Evolutionary conservation across 2,888 invertebrate species (phyloP).

Genomic region (Apodemia duryi): DNA sequence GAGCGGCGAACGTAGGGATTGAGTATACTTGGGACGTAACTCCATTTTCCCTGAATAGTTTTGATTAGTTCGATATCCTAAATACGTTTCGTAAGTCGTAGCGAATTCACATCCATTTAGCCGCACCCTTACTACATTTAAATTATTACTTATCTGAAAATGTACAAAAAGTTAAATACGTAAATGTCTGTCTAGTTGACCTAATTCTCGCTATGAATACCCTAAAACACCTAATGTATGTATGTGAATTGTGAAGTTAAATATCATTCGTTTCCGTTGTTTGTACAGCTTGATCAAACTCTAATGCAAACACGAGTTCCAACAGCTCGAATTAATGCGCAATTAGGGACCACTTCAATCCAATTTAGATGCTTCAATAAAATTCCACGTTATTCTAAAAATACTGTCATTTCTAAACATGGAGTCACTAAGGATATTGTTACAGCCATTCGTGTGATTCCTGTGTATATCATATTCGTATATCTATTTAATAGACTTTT

Average conservation of each 20-base stretch:
- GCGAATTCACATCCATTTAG: too few species aligned
- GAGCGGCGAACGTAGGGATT: too few species aligned
- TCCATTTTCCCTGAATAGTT: too few species aligned
- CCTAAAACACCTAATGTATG: slow-evolving; percentile 4
- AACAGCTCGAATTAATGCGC: slow-evolving; percentile 20
- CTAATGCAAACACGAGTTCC: slow-evolving; percentile 6
- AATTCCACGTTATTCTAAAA: slow-evolving; percentile 5
- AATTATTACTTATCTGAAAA: too few species aligned
- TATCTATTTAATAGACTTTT: too few species aligned
- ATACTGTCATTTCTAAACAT: not conserved
- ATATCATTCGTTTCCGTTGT: slow-evolving; percentile 4
- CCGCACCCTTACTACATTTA: too few species aligned
- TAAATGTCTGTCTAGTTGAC: not conserved
- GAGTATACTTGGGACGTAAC: too few species aligned
- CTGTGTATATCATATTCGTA: too few species aligned
- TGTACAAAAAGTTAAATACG: too few species aligned
- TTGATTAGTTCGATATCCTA: too few species aligned
- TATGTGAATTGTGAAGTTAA: slow-evolving; percentile 6
- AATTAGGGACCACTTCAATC: slow-evolving; percentile 20
- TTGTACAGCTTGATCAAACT: slow-evolving; percentile 15
- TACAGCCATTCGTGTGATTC: not conserved
- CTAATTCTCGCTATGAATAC: not conserved
- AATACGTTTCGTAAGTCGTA: too few species aligned
- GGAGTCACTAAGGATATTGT: not conserved
- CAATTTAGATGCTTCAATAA: slow-evolving; percentile 10